Base-by-base conservation (phyloP, 2,797 vertebrate genomes). In the Arremon brunneinucha region DNA sequence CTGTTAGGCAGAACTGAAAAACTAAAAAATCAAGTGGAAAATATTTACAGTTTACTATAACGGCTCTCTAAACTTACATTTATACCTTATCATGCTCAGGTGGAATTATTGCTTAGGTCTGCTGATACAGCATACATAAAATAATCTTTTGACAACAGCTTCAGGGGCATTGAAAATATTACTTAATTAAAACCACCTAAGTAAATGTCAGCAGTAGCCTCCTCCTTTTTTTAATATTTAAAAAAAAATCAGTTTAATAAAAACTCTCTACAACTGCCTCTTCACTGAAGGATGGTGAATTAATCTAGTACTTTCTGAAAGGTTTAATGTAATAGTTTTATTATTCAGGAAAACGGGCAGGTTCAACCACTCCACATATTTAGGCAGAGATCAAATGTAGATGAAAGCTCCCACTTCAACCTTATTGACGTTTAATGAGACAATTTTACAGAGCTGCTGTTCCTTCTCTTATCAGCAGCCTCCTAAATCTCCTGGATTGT, bases 391-490 rank as follows among this genome's bases (percentile, higher is more conserved):
- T 91, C 65, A 94, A 78, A 91, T 32, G 17, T 6, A 92, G 78
- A 93, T 85, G 82, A 87, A 95, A 94, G 64, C 69, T 81, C 47
- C 46, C 44, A 11, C 57, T 89, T 89, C 39, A 91, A 69, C 53
- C 86, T 87, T 81, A 92, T 53, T 3, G 2, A n/a, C 9, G 9
- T 12, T 7, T 91, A 92, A 89, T 68, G 43, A 87, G 72, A 83
- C 26, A 78, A 59, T 89, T 94, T 89, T 59, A 89, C 76, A 91
- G 76, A 91, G 69, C 72, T 85, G 53, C 50, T 91, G 3, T 49
- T 85, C 37, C 57, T 92, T 71, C 46, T 83, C 71, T 92, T 95
- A 93, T 92, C 93, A 91, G 72, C 34, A 78, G 57, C 87, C 62
- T 94, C 53, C 87, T 71, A 68, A 80, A 92, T 47, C 65, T 87